Evolutionary conservation across 2,888 invertebrate genomes (phyloP).

Genomic region (Synergus japonicus): DNA sequence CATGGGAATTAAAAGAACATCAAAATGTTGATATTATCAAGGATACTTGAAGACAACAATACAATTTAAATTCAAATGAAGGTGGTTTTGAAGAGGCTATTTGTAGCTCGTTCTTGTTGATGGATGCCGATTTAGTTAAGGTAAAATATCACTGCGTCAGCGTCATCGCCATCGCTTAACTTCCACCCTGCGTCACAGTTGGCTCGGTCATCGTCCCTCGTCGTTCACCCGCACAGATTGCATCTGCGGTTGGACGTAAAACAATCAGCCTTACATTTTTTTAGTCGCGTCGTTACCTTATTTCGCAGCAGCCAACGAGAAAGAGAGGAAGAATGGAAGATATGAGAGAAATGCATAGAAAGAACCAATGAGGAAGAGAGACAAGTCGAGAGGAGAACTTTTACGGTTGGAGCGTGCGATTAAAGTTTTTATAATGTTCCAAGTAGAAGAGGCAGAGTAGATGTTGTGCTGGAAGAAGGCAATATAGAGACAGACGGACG

Average conservation of each 20-base stretch:
- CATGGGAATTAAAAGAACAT: neutral
- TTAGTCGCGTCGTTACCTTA: slow-evolving; percentile 62
- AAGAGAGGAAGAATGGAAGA: slow-evolving; percentile 42
- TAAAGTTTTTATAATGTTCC: slow-evolving; percentile 63
- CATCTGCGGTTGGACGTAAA: slow-evolving; percentile 70
- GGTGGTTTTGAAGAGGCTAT: slow-evolving; percentile 16
- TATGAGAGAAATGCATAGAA: slow-evolving; percentile 48
- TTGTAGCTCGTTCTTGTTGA: slow-evolving; percentile 2
- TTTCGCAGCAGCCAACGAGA: slow-evolving; percentile 51
- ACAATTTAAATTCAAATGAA: slow-evolving; percentile 29
- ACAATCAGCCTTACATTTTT: slow-evolving; percentile 65
- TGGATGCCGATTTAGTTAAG: slow-evolving; percentile 36
- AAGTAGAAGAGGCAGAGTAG: slow-evolving; percentile 44
- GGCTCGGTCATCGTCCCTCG: slow-evolving; percentile 51
- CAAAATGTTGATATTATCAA: slow-evolving; percentile 21
- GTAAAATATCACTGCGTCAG: slow-evolving; percentile 27
- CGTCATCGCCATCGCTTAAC: slow-evolving; percentile 30
- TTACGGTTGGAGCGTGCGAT: slow-evolving; percentile 62
- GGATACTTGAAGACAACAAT: slow-evolving; percentile 5
- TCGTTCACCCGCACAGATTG: slow-evolving; percentile 61
- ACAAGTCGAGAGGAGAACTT: slow-evolving; percentile 52
- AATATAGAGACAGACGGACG: slow-evolving; percentile 34
- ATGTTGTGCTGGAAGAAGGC: slow-evolving; percentile 32
- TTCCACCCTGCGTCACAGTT: slow-evolving; percentile 33
- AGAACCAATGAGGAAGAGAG: slow-evolving; percentile 18